Conservation (phyloP, 2,113 vertebrate genomes). For the Casuarius casuarius region DNA sequence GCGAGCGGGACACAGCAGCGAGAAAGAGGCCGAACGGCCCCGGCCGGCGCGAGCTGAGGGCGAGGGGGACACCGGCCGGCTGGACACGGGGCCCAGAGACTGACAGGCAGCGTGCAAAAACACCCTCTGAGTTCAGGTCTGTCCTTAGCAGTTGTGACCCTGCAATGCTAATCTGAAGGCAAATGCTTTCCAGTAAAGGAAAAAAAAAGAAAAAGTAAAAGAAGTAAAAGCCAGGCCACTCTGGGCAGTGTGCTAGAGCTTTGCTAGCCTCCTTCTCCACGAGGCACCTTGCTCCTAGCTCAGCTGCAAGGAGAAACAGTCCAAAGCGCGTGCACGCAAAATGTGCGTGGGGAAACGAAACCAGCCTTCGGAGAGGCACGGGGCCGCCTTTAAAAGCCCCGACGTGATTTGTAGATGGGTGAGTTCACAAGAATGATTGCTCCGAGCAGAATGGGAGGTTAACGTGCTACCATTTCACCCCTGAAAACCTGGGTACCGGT, state of each 20-base stretch:
- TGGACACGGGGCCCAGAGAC: too few species aligned
- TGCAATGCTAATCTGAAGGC: background rate
- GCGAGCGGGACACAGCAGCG: background rate
- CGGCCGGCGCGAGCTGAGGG: rapidly evolving
- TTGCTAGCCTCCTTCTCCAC: background rate
- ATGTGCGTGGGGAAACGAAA: background rate
- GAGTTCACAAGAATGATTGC: background rate
- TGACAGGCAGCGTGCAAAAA: background rate
- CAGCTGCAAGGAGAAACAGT: background rate
- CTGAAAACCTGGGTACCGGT: constrained; percentile 1
- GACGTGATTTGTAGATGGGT: constrained; percentile 40
- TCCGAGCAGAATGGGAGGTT: constrained; percentile 47
- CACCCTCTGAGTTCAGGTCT: background rate
- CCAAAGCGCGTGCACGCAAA: background rate
- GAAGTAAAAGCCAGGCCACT: background rate
- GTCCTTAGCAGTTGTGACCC: background rate
- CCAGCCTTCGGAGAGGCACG: rapidly evolving
- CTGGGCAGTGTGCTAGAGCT: background rate
- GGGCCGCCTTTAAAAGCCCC: background rate
- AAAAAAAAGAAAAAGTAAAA: background rate
- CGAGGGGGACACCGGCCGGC: too few species aligned
- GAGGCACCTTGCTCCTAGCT: background rate
- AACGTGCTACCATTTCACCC: constrained; percentile 5
- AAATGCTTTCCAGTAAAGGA: background rate
- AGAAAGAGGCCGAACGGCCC: background rate